Conservation (phyloP, 2,113 vertebrate species). For the Hoplias malabaricus region DNA sequence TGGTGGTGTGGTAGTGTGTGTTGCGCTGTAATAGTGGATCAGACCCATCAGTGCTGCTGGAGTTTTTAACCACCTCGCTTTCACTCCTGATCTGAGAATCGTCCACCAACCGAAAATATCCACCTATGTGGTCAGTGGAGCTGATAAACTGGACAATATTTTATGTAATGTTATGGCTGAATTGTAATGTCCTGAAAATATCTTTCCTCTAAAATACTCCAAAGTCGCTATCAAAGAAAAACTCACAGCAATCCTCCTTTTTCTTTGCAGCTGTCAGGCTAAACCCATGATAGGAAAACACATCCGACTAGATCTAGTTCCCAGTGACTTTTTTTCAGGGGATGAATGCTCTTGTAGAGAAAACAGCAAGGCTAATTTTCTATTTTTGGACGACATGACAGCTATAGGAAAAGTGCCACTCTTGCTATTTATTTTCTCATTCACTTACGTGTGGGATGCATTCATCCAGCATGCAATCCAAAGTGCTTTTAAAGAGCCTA, state of each 20-base stretch:
- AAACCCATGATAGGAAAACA: conserved; percentile 5
- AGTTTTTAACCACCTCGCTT: no score
- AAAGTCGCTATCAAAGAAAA: background rate
- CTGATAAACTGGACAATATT: no score
- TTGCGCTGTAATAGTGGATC: no score
- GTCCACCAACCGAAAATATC: no score
- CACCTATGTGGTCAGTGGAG: no score
- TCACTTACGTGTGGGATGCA: conserved; percentile 30
- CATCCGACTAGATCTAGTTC: conserved; percentile 12
- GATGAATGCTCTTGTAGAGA: conserved; percentile 6
- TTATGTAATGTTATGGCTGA: background rate
- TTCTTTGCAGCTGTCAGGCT: background rate
- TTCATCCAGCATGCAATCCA: conserved; percentile 34
- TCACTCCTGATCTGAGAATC: no score
- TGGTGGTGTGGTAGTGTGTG: no score
- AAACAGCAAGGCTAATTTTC: conserved; percentile 35
- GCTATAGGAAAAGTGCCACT: conserved; percentile 38
- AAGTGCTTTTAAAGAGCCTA: conserved; percentile 35
- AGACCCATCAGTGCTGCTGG: no score
- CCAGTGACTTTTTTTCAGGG: background rate
- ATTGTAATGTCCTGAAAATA: background rate
- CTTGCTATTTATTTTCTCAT: conserved; percentile 36
- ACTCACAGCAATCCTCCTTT: background rate
- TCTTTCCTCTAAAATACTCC: background rate
- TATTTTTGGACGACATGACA: conserved; percentile 33